Conservation (phyloP, 2,797 vertebrate species). For the Mergus octosetaceus region DNA sequence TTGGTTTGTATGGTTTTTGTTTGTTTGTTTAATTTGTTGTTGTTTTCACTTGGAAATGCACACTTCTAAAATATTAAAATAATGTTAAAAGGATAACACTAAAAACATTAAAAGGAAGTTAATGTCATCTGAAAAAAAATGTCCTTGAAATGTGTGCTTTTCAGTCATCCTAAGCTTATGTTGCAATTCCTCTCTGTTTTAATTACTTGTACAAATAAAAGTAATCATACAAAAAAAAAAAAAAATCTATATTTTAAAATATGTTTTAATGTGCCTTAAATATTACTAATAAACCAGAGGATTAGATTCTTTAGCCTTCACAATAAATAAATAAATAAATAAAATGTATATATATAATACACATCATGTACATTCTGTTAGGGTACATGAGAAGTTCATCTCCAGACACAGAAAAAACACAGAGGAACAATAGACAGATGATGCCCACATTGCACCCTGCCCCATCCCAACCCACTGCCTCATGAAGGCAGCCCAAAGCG, state of each 20-base stretch:
- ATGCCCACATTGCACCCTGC: background rate
- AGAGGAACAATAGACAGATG: background rate
- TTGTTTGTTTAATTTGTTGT: background rate
- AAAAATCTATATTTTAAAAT: background rate
- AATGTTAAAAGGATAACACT: background rate
- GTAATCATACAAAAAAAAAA: background rate
- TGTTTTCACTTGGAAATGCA: background rate
- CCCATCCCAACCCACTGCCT: background rate
- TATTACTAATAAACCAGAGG: background rate
- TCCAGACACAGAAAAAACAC: background rate
- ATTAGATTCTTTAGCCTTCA: background rate
- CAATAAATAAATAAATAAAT: background rate
- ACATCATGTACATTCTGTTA: accelerated
- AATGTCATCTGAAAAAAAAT: background rate
- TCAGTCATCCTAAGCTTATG: background rate
- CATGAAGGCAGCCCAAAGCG: background rate
- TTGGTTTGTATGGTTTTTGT: too few relatives aligned
- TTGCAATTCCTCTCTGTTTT: background rate
- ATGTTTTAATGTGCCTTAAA: background rate
- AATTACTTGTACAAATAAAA: background rate
- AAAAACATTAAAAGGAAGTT: background rate
- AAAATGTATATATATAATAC: too few relatives aligned
- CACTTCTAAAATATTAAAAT: background rate
- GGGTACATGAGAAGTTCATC: background rate
- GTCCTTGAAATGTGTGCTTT: background rate